These are phyloP conservation scores for Basileuterus tristriatus DNA, from an alignment of 2,797 vertebrate genomes.

Conservation along the genomic window DNA sequence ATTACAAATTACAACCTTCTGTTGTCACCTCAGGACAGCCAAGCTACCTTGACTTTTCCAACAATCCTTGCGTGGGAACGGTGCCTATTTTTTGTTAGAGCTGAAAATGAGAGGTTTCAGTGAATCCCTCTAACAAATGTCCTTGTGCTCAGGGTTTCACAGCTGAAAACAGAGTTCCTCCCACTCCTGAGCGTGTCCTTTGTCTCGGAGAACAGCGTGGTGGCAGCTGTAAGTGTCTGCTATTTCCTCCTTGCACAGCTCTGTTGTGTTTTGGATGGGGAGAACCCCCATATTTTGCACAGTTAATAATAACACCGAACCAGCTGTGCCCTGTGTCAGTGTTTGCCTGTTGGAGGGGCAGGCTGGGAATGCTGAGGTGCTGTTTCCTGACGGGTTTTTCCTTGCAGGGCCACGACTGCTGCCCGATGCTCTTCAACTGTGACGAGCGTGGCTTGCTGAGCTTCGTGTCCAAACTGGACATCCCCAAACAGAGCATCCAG, in stretches of 20 bases:
- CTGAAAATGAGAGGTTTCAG: not conserved
- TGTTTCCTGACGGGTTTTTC: not conserved
- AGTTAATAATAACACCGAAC: not conserved
- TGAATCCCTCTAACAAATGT: conserved; percentile 46
- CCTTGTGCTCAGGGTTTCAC: conserved; percentile 86
- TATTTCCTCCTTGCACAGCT: not conserved
- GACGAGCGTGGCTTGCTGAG: conserved; percentile 90
- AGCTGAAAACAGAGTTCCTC: conserved; percentile 96
- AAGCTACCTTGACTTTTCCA: not conserved
- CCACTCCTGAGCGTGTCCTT: conserved; percentile 95
- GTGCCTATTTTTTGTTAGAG: not conserved
- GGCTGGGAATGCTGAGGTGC: accelerated
- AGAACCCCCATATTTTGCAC: not conserved
- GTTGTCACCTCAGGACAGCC: not conserved
- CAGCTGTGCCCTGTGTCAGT: not conserved
- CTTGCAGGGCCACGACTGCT: conserved; percentile 95
- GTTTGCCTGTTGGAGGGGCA: not conserved
- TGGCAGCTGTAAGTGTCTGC: conserved; percentile 90
- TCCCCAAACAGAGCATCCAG: conserved; percentile 97
- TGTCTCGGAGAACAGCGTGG: conserved; percentile 95
- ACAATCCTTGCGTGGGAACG: not conserved
- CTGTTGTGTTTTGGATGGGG: not conserved
- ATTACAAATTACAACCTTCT: not conserved
- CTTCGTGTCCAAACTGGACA: conserved; percentile 95
- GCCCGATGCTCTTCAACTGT: conserved; percentile 97